Base-by-base conservation (phyloP, 2,888 invertebrate genomes). In the Lithophane semibrunnea region DNA sequence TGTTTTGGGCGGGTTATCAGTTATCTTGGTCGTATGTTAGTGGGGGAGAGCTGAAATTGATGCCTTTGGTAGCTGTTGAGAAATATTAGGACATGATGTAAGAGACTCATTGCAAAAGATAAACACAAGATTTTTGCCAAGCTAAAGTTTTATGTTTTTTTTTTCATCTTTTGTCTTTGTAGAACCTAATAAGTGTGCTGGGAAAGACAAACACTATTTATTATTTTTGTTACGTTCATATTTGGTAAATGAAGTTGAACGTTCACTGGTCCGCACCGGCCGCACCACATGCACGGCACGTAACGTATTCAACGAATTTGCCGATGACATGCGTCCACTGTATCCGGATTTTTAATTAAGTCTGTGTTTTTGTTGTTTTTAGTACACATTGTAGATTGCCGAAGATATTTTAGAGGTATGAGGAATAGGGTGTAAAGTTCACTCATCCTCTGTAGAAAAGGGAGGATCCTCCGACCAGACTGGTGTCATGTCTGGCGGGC, bases 1-100 rank as follows among this genome's bases (percentile, higher is more conserved):
- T 58, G 78, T 83, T 83, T 81, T 79, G 77, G 64, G 49, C 3
- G 13, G 74, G 73, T 61, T 88, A 83, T 88, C 75, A 69, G 69
- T 74, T 74, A 75, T 74, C 71, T n/a, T 78, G 24, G 68, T n/a
- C 54, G 29, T 76, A 69, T 56, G 49, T 75, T 66, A 63, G 29
- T 56, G 13, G 21, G 60, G 58, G 56, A 58, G 29, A 29, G 49
- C 64, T 54, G n/a, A 73, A 73, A 80, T 75, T 85, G 75, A 83
- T 74, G 72, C 49, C 13, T 47, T 42, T 37, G 21, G 63, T 12
- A 24, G 58, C n/a, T 73, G 52, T 16, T 65, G 24, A 58, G 37
- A 82, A 69, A 78, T 72, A 69, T 64, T 71, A 24, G 54, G 21
- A 56, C 54, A 44, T 65, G 10, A 37, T 49, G 12, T n/a, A 7